Evolutionary conservation across 2,888 invertebrate species (phyloP).

Genomic region (Euproctis similis): DNA sequence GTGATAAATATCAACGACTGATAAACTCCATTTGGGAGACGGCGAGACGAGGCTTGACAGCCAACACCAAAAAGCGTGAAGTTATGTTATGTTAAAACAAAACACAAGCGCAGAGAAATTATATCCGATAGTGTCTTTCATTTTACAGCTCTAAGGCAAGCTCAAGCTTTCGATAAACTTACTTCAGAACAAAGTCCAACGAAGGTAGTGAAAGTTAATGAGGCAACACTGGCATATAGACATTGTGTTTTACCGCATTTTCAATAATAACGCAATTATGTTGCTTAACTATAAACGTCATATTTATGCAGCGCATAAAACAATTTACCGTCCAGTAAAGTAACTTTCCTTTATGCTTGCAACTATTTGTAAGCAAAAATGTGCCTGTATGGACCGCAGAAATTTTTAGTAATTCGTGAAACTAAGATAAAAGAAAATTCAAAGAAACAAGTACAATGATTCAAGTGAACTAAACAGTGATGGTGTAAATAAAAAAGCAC

Average conservation of each 20-base stretch:
- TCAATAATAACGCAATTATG: constrained; percentile 25
- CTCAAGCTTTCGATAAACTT: no score
- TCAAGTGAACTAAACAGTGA: constrained; percentile 24
- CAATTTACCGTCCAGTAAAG: constrained; percentile 6
- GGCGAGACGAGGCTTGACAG: no score
- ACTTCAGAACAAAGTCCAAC: no score
- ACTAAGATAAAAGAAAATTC: background rate
- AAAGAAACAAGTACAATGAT: constrained; percentile 36
- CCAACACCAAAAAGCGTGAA: no score
- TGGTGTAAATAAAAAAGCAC: constrained; percentile 29
- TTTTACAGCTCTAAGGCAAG: no score
- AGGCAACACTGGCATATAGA: constrained; percentile 10
- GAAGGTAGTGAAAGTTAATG: constrained; percentile 25
- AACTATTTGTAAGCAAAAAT: constrained; percentile 43
- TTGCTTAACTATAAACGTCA: constrained; percentile 16
- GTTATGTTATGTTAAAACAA: no score
- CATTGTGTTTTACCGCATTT: constrained; percentile 17
- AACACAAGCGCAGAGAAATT: no score
- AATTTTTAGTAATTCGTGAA: constrained; percentile 14
- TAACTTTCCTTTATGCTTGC: no score
- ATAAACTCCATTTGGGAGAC: no score
- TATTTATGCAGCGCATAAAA: constrained; percentile 26
- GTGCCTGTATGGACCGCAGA: no score
- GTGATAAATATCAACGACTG: no score
- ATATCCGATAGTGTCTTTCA: no score